phyloP scores from a whole-genome alignment of 1,140 invertebrate species.

The Pentalonia nigronervosa region DNA sequence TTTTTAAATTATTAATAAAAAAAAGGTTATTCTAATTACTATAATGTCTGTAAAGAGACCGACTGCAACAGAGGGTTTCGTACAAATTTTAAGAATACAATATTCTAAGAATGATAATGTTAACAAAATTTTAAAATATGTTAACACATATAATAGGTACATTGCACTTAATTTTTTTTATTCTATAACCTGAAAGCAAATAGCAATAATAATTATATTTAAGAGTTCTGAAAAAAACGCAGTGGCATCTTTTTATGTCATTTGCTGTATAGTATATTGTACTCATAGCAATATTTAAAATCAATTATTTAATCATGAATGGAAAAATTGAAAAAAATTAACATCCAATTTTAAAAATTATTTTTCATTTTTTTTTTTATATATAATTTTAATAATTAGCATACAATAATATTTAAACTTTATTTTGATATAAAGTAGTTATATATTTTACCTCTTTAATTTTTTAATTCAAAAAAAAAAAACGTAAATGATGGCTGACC shows the following conservation, averaged over 20 bases:
- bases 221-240: neutral
- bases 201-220: neutral
- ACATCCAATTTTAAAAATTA: neutral
- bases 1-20: neutral
- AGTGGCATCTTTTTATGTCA: no score
- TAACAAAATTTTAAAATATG: neutral
- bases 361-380: neutral
- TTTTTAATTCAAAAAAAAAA: neutral
- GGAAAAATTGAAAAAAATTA: neutral
- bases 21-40: neutral
- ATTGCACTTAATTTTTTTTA: neutral
- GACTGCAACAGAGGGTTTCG: neutral
- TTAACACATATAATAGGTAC: no score
- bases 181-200: neutral
- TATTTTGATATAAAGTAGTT: neutral
- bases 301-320: neutral
- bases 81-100: neutral
- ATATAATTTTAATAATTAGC: no score
- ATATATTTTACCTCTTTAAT: neutral
- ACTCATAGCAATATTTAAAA: neutral
- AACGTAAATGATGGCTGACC: neutral
- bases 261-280: no score
- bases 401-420: neutral
- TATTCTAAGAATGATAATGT: neutral
- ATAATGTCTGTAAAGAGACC: neutral